phyloP scores from a whole-genome alignment of 2,797 vertebrate species.

The Danio choprae region DNA sequence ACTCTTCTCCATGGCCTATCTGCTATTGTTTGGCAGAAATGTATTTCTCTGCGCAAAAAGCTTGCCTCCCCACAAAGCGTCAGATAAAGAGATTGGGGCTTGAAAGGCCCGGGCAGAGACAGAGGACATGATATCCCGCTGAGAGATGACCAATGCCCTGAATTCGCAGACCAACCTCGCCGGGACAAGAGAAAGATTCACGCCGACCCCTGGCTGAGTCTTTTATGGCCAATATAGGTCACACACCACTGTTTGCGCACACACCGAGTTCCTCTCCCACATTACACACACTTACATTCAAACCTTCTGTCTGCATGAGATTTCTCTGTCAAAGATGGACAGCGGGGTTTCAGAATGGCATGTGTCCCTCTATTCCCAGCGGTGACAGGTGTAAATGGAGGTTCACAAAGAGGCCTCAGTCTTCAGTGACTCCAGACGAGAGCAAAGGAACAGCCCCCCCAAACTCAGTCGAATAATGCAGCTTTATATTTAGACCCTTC shows the following conservation, averaged over 20 bases:
- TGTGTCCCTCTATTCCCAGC: conserved; percentile 36
- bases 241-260: conserved; percentile 18
- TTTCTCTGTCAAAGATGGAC: conserved; percentile 49
- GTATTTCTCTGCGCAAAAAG: conserved; percentile 48
- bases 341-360: conserved; percentile 45
- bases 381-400: conserved; percentile 29
- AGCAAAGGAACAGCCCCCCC: not conserved
- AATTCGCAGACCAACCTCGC: conserved; percentile 16
- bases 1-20: conserved; percentile 44
- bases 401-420: conserved; percentile 40
- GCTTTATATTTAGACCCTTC: conserved; percentile 57
- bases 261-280: not conserved
- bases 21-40: conserved; percentile 46
- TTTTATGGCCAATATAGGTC: conserved; percentile 35
- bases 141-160: conserved; percentile 49
- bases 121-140: conserved; percentile 50
- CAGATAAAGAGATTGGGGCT: conserved; percentile 57
- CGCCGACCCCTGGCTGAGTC: conserved; percentile 23
- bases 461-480: conserved; percentile 43
- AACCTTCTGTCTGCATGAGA: conserved; percentile 39
- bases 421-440: conserved; percentile 14
- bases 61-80: conserved; percentile 40
- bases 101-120: conserved; percentile 49
- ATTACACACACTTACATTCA: conserved; percentile 20
- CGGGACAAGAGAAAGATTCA: conserved; percentile 5